Evolutionary conservation across 1,140 invertebrate species (phyloP).

Genomic region (Drosophila kepulauana): DNA sequence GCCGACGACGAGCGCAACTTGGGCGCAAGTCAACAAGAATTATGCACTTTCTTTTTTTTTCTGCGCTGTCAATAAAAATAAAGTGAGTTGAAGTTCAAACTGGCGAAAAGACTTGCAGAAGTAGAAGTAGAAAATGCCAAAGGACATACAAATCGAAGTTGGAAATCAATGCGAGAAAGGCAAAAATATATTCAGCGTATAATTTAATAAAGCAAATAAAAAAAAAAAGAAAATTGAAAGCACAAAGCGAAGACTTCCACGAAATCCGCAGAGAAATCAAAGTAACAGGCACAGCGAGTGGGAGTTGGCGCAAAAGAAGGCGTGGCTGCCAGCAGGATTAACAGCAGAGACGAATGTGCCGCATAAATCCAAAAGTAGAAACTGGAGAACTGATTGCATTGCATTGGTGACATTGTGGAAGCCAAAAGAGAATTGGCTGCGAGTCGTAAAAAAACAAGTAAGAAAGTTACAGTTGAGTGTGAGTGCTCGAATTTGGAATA

Average conservation of each 20-base stretch:
- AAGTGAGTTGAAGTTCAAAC: conserved; percentile 72
- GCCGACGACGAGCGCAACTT: conserved; percentile 15
- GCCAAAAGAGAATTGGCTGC: conserved; percentile 23
- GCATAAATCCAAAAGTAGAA: conserved; percentile 61
- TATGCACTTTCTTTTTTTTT: conserved; percentile 71
- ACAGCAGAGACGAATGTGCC: conserved; percentile 65
- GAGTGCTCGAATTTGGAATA: no score
- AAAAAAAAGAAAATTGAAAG: conserved; percentile 23
- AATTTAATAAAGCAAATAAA: conserved; percentile 84
- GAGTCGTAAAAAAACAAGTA: neutral
- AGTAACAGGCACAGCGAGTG: conserved; percentile 32
- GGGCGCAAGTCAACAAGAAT: conserved; percentile 73
- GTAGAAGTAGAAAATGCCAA: conserved; percentile 60
- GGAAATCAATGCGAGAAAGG: conserved; percentile 78
- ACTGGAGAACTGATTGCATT: conserved; percentile 21
- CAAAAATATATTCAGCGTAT: conserved; percentile 84
- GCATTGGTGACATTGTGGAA: conserved; percentile 61
- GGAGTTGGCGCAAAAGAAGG: conserved; percentile 11
- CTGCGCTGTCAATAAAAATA: conserved; percentile 79
- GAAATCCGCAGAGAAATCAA: conserved; percentile 76
- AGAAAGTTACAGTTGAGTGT: no score
- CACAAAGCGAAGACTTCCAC: conserved; percentile 36
- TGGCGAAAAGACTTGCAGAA: conserved; percentile 29
- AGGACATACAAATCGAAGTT: conserved; percentile 79
- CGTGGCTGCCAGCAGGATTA: conserved; percentile 59